Base-by-base conservation (phyloP, 2,797 vertebrate species). In the Pangasius macronema region DNA sequence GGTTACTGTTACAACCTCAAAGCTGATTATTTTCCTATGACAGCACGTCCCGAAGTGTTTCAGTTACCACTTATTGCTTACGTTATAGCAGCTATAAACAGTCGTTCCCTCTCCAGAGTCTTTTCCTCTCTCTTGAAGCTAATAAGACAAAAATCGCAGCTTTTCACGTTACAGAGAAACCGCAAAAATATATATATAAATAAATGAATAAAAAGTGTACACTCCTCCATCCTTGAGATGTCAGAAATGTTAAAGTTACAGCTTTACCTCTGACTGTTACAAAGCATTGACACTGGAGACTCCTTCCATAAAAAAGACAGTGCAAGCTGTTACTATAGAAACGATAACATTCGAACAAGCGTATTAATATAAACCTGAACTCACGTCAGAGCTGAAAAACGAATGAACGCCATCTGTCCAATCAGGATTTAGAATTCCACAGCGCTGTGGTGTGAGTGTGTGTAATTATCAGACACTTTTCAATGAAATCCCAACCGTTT, bases 201-300 rank as follows among this genome's bases (percentile, higher is more conserved):
- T 39, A 39, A 39, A 39, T 39, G 39, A 2, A 33, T 2, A 36
- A 68, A 68, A 68, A 6, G 49, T 51, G 42, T 42, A 42, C 42
- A 42, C 30, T 36, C 33, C 24, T 36, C 2, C 9, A 18, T 39
- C 39, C 39, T 27, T 22, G 49, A 73, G 72, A 73, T 49, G 33
- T 22, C 24, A 0, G 20, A 22, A 46, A 46, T 46, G 20, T 39
- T 16, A 49, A 75, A n/a, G 24, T 16, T 49, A 72, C 18, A 68
- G 16, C 67, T 42, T 72, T 72, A 24, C 9, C 20, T 72, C 8
- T 16, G 36, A 22, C 11, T 10, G 68, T 42, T 46, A 36, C 36
- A 72, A 72, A 24, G 70, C 70, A 42, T 27, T 76, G 42, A 49
- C 27, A 76, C 24, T 51, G 73, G 73, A 76, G 73, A n/a, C 73